These are phyloP conservation scores for Miichthys miiuy DNA, from an alignment of 2,797 vertebrate genomes.

Conservation along the genomic window DNA sequence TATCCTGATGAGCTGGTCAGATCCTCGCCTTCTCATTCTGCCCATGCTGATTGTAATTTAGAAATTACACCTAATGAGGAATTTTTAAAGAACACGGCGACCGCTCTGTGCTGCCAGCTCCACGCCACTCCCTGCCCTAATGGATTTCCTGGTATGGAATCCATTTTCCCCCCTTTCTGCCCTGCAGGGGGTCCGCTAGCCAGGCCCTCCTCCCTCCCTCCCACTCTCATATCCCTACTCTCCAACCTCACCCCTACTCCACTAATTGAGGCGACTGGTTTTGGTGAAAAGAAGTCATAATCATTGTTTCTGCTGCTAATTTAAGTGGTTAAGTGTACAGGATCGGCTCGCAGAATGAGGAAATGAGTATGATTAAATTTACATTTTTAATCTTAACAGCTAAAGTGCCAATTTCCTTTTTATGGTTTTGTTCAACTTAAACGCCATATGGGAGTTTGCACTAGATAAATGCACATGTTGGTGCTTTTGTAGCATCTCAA, in stretches of 20 bases:
- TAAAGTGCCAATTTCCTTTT: conserved; percentile 69
- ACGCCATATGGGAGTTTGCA: conserved; percentile 10
- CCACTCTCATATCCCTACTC: conserved; percentile 22
- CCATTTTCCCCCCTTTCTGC: conserved; percentile 81
- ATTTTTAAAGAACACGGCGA: conserved; percentile 82
- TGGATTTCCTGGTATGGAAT: conserved; percentile 89
- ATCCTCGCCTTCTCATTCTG: conserved; percentile 81
- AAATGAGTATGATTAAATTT: conserved; percentile 74
- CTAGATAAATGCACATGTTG: conserved; percentile 17
- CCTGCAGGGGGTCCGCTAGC: conserved; percentile 82
- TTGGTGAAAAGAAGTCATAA: conserved; percentile 80
- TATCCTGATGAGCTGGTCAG: conserved; percentile 81
- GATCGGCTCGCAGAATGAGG: conserved; percentile 59
- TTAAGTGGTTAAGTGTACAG: conserved; percentile 76
- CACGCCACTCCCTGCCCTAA: conserved; percentile 79
- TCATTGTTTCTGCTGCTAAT: conserved; percentile 83
- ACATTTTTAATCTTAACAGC: conserved; percentile 66
- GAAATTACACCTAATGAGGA: conserved; percentile 87
- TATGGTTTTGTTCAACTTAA: conserved; percentile 34
- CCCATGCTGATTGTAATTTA: conserved; percentile 87
- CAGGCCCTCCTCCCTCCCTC: conserved; percentile 55
- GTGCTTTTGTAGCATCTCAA: neutral
- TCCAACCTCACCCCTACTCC: conserved; percentile 30
- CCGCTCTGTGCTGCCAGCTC: conserved; percentile 74
- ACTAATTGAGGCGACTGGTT: conserved; percentile 82